Conservation (phyloP, 2,888 invertebrate species). For the Azorinus chamasolen region DNA sequence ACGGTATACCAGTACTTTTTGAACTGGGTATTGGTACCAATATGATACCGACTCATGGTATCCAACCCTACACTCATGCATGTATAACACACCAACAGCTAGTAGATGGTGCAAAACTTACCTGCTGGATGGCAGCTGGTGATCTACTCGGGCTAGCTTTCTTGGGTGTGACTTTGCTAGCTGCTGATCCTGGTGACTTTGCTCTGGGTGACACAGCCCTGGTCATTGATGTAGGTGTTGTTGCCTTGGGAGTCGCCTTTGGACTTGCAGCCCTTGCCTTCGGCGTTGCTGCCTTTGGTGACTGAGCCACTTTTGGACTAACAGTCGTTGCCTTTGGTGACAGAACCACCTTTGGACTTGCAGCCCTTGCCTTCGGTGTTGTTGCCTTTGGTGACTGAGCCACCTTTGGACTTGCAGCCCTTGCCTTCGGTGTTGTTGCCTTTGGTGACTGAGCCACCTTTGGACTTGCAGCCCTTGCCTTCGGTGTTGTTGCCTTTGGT, state of each 20-base stretch:
- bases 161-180: not conserved
- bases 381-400: conserved; percentile 45
- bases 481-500: conserved; percentile 41
- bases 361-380: conserved; percentile 51
- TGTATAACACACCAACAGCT: too few species aligned
- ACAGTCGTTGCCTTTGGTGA: conserved; percentile 24
- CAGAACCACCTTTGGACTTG: conserved; percentile 27
- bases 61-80: too few species aligned
- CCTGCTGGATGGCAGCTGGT: too few species aligned
- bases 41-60: too few species aligned
- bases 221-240: conserved; percentile 34
- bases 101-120: too few species aligned
- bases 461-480: not conserved
- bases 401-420: conserved; percentile 37
- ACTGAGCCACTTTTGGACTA: conserved; percentile 14
- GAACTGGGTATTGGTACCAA: too few species aligned
- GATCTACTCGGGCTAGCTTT: not conserved
- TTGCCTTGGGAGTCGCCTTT: conserved; percentile 50
- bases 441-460: too few species aligned
- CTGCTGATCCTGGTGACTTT: conserved; percentile 10
- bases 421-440: conserved; percentile 26
- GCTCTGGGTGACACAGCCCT: conserved; percentile 25
- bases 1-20: too few species aligned
- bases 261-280: conserved; percentile 33
- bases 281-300: conserved; percentile 25